Evolutionary conservation across 2,888 invertebrate genomes (phyloP).

Genomic region (Drosophila stalkeri): DNA sequence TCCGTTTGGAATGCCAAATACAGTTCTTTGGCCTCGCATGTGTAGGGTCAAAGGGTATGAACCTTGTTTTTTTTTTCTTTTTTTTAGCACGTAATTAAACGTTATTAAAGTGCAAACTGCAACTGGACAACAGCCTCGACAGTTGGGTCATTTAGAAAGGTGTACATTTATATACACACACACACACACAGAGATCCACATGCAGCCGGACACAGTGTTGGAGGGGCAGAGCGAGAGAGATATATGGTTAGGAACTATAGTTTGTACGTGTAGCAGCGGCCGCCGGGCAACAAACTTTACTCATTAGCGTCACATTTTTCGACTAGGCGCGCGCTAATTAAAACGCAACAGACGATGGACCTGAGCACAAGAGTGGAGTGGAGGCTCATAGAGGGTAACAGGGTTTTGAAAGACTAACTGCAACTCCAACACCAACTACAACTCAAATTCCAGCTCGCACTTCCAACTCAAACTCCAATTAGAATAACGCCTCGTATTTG

Average conservation of each 20-base stretch:
- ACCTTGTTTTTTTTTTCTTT: not conserved
- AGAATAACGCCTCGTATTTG: conserved; percentile 57
- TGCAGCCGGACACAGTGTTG: not conserved
- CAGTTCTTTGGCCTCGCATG: conserved; percentile 20
- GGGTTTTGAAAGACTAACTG: not conserved
- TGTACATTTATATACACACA: conserved; percentile 53
- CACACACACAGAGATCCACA: not conserved
- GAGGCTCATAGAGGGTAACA: not conserved
- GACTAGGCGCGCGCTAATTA: conserved; percentile 74
- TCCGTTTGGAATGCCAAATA: not conserved
- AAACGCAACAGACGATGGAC: conserved; percentile 54
- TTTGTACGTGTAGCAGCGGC: conserved; percentile 28
- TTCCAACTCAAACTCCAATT: conserved; percentile 22
- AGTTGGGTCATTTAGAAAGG: conserved; percentile 33
- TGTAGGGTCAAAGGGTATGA: conserved; percentile 6
- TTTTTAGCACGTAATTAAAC: conserved; percentile 35
- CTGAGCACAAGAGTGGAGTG: not conserved
- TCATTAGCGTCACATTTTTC: conserved; percentile 75
- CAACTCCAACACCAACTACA: not conserved
- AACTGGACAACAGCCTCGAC: conserved; percentile 21
- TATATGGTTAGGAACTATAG: not conserved
- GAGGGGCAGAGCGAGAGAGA: not conserved
- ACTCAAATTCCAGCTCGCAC: not conserved
- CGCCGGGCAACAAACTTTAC: conserved; percentile 75
- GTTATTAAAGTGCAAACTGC: conserved; percentile 35